Conservation (phyloP, 2,113 vertebrate species). For the Pogona vitticeps region DNA sequence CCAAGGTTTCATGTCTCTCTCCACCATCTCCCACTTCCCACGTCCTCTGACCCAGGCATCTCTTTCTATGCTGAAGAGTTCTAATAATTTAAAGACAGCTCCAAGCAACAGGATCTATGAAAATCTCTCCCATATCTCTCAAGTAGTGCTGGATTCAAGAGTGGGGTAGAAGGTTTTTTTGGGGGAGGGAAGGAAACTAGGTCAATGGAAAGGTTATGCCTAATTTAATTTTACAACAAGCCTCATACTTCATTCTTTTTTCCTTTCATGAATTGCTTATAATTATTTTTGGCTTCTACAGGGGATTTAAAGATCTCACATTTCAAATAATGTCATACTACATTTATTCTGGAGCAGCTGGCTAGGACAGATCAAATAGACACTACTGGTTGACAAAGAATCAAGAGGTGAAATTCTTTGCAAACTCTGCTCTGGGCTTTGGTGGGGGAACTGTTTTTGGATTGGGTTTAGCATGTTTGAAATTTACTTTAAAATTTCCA, state of each 20-base stretch:
- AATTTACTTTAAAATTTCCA: too few species aligned
- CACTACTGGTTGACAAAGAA: neutral
- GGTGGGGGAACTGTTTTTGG: too few species aligned
- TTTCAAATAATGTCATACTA: too few species aligned
- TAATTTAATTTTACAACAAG: neutral
- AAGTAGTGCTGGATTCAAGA: neutral
- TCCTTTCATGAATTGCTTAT: neutral
- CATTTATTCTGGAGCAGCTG: neutral
- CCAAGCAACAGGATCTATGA: neutral
- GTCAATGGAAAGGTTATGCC: neutral
- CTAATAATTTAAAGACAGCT: constrained; percentile 1
- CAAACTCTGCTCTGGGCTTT: neutral
- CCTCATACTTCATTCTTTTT: neutral
- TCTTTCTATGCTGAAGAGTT: neutral
- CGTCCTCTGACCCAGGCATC: neutral
- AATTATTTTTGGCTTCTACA: neutral
- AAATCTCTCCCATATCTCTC: neutral
- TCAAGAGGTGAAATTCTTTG: neutral
- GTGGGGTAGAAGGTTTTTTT: neutral
- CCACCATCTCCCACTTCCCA: neutral
- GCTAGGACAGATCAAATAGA: neutral
- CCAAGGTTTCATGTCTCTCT: neutral
- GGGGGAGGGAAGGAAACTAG: neutral
- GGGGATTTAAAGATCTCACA: neutral
- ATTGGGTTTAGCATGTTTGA: too few species aligned